Evolutionary conservation across 2,888 invertebrate species (phyloP), one percentile per base, ranked within the genome.

Genomic region (Napeogenes sylphis): DNA sequence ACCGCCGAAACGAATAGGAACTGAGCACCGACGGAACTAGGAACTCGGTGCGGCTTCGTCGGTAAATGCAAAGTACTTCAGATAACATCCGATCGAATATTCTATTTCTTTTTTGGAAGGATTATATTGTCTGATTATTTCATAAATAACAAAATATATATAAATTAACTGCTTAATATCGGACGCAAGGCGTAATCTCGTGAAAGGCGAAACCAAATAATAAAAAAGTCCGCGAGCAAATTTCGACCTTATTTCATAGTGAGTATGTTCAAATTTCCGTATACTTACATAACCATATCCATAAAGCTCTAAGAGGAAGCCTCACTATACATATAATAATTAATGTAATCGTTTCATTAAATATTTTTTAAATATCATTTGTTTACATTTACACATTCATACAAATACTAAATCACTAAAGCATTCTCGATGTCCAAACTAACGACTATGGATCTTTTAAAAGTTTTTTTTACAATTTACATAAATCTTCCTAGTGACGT

Each of bases 251-350:
- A 80, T 71, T 59, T 61, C 71, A 73, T 81, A 87, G 81, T 87
- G 89, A 89, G 88, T 88, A 88, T 86, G 87, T 84, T 85, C 80
- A 82, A 80, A 79, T 85, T 84, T 82, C 84, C 88, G 87, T 87
- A 87, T 87, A 88, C 88, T 84, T 85, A 75, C 71, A 82, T 82
- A 83, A 85, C 83, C 88, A 84, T 84, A 82, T 84, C 80, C 84
- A 84, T 87, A 87, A 86, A 87, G 86, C 87, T 87, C 85, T 87
- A 86, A 83, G 83, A 87, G 88, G 90, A 90, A 90, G 89, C 90
- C 88, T 90, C 88, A 75, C 88, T 88, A 87, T 87, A 89, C 83
- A 85, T 82, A 84, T 81, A 81, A 81, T 77, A 75, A 79, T 79
- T 81, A 83, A 80, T 69, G 69, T 73, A 68, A 80, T 80, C 77